Evolutionary conservation across 1,140 invertebrate genomes (phyloP), one percentile per base, ranked within the genome.

Genomic region (Lerema accius): DNA sequence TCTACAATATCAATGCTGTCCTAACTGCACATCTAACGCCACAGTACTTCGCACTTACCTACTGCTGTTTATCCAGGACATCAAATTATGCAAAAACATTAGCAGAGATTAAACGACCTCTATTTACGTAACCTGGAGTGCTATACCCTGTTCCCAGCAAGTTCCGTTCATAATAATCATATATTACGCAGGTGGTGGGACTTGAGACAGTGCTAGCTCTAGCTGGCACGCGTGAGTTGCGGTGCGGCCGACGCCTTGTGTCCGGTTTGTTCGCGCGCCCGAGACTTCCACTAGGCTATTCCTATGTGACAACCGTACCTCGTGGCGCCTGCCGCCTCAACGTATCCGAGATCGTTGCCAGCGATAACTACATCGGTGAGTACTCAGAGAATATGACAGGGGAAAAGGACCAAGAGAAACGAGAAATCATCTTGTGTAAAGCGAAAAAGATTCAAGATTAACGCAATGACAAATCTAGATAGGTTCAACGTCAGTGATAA

Each of bases 241-340:
- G 93, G 60, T 94, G 93, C 65, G 94, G 94, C 0, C 95, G 96
- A 73, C 94, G 95, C 11, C 93, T 95, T 6, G 93, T 97, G 26
- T 95, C 96, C 7, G 97, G 96, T 5, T 93, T 98, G 67, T 98
- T 98, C 89, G 95, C 96, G 1, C 92, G 95, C 48, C 94, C 95
- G 7, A 93, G 95, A 51, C 84, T 96, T 48, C 93, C 95, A 1
- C 91, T 94, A 15, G 97, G 97, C 17, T 98, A 98, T 91, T 95
- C 97, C 63, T 92, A 96, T 68, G 94, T 99, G 13, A 94, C 97
- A 1, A 95, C 94, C 23, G 94, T 99, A 43, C 98, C 98, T 2
- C 91, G 92, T 46, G 97, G 97, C 28, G 97, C 97, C 3, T 97
- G 96, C 80, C 95, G 96, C 67, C 94, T 99, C 72, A 96, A 97